Evolutionary conservation across 2,888 invertebrate genomes (phyloP), one percentile per base, ranked within the genome.

Genomic region (Drosophila trichaetosa): DNA sequence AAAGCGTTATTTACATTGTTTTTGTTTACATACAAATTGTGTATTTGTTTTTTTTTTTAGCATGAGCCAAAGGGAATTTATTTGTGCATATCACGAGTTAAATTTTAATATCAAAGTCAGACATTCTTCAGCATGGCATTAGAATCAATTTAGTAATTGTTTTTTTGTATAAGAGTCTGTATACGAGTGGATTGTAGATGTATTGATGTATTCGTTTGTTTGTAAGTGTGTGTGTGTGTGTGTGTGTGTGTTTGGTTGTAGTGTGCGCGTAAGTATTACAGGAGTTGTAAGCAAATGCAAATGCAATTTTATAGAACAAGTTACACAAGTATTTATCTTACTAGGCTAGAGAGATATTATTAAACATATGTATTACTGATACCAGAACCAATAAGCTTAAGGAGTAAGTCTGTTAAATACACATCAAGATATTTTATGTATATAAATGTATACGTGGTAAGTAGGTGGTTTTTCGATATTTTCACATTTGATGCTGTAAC

Each of bases 1-100:
- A 63, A 87, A 90, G 89, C 90, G 89, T 89, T 87, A 90, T 89
- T 77, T 84, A 87, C 89, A 90, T 62, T 52, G 56, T 40, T 34
- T 52, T 53, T 58, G 11, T 72, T 49, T 51, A 66, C 54, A 54
- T 63, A 51, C 33, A 48, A 59, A 57, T 31, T 34, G 33, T 52
- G 52, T 62, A 18, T 66, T 64, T 58, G 46, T 40, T 52, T 40
- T 52, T 53, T 51, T 79, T 51, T 79, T 60, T 60, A 46, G 60
- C 57, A 58, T 49, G 49, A 63, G 67, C 77, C 76, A 79, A 78
- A 64, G 59, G 78, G 78, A 65, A 16, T 57, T 73, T 77, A 13
- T 36, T 67, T 72, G 62, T 80, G 76, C 76, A 76, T 67, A 59
- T 67, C 76, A 70, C 70, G 49, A 80, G 72, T 76, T 74, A 74